These are phyloP conservation scores for Campoplex capitator DNA, from an alignment of 2,888 invertebrate genomes.

Conservation along the genomic window DNA sequence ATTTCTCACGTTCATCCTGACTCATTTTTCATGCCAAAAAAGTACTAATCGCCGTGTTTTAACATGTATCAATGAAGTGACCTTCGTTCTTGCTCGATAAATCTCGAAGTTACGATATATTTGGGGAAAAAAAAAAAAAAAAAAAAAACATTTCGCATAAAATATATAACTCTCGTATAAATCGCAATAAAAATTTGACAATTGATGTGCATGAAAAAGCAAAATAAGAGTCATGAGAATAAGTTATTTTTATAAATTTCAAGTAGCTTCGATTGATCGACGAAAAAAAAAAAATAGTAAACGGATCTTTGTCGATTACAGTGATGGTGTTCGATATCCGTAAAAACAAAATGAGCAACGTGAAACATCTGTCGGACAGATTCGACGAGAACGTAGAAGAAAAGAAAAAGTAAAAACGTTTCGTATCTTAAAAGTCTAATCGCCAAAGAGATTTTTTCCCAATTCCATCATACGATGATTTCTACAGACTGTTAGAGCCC, in stretches of 20 bases:
- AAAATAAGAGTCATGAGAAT: not conserved
- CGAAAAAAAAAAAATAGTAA: not conserved
- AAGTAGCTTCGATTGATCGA: not conserved
- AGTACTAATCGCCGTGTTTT: not conserved
- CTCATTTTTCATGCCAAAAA: not conserved
- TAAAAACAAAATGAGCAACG: conserved; percentile 25
- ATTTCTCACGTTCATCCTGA: not conserved
- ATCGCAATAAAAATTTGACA: not conserved
- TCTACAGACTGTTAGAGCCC: conserved; percentile 93
- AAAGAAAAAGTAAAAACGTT: conserved; percentile 52
- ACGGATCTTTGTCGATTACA: not conserved
- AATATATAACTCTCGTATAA: not conserved
- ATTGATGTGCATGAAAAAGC: not conserved
- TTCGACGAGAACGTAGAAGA: conserved; percentile 31
- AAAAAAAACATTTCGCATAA: not conserved
- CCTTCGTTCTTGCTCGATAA: conserved; percentile 2
- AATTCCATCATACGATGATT: conserved; percentile 95
- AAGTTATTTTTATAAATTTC: not conserved
- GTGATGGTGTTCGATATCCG: not conserved
- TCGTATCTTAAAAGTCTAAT: conserved; percentile 85
- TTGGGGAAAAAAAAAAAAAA: not conserved
- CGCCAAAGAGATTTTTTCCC: conserved; percentile 94
- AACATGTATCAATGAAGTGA: not conserved
- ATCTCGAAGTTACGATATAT: not conserved
- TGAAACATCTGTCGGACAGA: conserved; percentile 24